Evolutionary conservation across 2,113 vertebrate species (phyloP).

Genomic region (Ramphastos sulfuratus): DNA sequence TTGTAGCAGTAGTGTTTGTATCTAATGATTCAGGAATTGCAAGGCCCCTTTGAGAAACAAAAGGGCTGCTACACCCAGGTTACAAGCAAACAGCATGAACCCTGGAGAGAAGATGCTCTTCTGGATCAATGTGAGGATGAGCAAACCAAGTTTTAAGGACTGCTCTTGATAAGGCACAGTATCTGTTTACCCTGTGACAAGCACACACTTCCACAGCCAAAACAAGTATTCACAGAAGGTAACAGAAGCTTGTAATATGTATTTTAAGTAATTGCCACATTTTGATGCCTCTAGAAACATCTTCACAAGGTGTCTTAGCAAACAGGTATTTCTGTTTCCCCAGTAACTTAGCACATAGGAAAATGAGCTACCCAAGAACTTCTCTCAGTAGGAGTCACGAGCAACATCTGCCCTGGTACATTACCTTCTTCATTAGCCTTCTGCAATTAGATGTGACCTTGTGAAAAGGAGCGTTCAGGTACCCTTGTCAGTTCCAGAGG

Average conservation of each 20-base stretch:
- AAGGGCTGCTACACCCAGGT: neutral
- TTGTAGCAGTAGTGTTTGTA: neutral
- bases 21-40: neutral
- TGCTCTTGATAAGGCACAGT: neutral
- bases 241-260: neutral
- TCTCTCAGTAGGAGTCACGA: conserved; percentile 8
- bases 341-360: neutral
- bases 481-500: conserved; percentile 31
- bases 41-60: neutral
- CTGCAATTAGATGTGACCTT: conserved; percentile 45
- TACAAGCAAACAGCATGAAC: neutral
- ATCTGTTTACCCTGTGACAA: neutral
- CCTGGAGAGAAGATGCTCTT: neutral
- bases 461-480: conserved; percentile 9
- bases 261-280: neutral
- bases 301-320: neutral
- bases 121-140: neutral
- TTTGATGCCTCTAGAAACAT: neutral
- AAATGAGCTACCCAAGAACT: neutral
- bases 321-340: neutral
- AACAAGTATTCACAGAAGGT: neutral
- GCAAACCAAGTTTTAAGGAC: neutral
- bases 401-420: conserved; percentile 20
- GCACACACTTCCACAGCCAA: neutral
- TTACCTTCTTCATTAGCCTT: conserved; percentile 24